Evolutionary conservation across 2,888 invertebrate species (phyloP), one percentile per base, ranked within the genome.

Genomic region (Leucophenga montana): DNA sequence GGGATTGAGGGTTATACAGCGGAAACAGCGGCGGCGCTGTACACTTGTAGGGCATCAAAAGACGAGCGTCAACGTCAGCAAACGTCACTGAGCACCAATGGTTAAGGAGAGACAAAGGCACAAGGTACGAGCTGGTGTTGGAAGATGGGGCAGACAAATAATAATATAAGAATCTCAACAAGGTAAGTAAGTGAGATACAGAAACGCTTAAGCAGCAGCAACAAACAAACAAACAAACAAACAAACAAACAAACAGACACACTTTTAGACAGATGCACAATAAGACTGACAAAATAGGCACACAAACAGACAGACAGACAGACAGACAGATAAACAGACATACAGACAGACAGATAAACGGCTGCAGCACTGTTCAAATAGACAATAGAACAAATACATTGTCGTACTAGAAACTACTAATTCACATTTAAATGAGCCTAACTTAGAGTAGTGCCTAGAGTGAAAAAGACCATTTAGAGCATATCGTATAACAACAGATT

Each of bases 1-100:
- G 11, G 20, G 48, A 1, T 50, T 50, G 20, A 54, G 54, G 54
- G 54, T 22, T 22, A n/a, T 39, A 8, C 39, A 39, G 39, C 39
- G 39, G 27, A 27, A 27, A 27, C 39, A 8, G 39, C 61, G 39
- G 39, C 61, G 61, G 39, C 61, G 61, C 61, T 39, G n/a, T 71
- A 77, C 87, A 86, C 84, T 86, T 85, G 72, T 86, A 86, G 78
- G 86, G 87, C 82, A 85, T 86, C 87, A 68, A 76, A 74, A 72
- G 48, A 44, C 14, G 48, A 44, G 22, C 20, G 53, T 53, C 13
- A 20, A n/a, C 20, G 18, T 16, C 20, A 20, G 14, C 16, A 20
- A 56, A 56, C 56, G 27, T 11, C 22, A 56, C n/a, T 48, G 14
- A 13, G 53, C 18, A 18, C 48, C 16, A 16, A 18, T n/a, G 18